A percentile compares a stretch with the other conserved stretches of the same genome.
Evolutionary conservation across 2,888 invertebrate genomes (phyloP).

Genomic region (Acanthopleura granulata): DNA sequence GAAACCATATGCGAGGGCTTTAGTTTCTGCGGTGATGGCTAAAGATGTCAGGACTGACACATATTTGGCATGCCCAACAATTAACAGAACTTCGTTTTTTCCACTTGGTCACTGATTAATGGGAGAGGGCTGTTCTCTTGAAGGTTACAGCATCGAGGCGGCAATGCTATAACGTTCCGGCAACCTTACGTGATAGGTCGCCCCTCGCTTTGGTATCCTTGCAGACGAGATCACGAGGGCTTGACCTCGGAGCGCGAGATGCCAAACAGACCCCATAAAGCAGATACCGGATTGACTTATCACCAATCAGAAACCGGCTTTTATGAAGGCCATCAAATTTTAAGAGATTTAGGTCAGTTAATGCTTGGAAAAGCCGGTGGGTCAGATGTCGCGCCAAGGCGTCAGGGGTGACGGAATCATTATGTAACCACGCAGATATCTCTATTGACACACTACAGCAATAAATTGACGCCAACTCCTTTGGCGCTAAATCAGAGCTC

Average conservation of each 20-base stretch:
- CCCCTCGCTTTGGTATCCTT: background rate
- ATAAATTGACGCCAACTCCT: too few species aligned
- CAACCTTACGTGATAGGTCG: slow-evolving; percentile 12
- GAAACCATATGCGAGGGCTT: background rate
- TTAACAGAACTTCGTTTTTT: slow-evolving; percentile 6
- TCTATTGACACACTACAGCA: too few species aligned
- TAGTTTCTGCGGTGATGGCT: background rate
- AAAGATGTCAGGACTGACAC: slow-evolving; percentile 14
- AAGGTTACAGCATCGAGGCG: too few species aligned
- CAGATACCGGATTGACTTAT: background rate
- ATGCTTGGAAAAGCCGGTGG: background rate
- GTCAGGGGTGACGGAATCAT: too few species aligned
- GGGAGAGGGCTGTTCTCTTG: too few species aligned
- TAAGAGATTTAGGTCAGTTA: background rate
- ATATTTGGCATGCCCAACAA: slow-evolving; percentile 18
- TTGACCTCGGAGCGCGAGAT: background rate
- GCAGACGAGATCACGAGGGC: background rate
- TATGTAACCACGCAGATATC: too few species aligned
- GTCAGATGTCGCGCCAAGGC: too few species aligned
- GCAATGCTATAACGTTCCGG: background rate
- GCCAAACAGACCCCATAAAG: background rate
- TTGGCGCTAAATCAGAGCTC: too few species aligned
- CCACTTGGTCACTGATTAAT: too few species aligned
- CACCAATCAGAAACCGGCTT: slow-evolving; percentile 10
- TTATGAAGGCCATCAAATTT: slow-evolving; percentile 18